Evolutionary conservation across 2,797 vertebrate species (phyloP), one percentile per base, ranked within the genome.

Genomic region (Anguilla obscura): DNA sequence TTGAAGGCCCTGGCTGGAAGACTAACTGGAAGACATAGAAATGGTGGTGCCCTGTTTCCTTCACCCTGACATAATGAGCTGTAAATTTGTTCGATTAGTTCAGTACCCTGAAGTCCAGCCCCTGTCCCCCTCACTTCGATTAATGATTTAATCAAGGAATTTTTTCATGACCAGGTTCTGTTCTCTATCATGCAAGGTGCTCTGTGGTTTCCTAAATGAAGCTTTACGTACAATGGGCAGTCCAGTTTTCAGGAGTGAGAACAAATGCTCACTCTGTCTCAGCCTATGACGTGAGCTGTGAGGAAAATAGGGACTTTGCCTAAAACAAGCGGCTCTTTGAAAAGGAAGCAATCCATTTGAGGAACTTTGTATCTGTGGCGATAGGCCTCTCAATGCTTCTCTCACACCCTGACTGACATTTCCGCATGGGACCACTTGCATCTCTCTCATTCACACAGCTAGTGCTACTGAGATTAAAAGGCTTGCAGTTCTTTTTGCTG

Each of bases 291-390:
- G 7, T n/a, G 27, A 84, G 40, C 52, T 60, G 45, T 85, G 63
- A 33, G 48, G 60, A 84, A 85, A 45, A 84, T 69, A 24, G 27
- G 7, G 9, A 69, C 40, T 14, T 27, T 54, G 84, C 63, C 33
- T 83, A n/a, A 50, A 85, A 88, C 87, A 88, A 82, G 84, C 21
- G 83, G 66, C 48, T 45, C 63, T 74, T 88, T 88, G 82, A 76
- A 56, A 85, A 30, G 27, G 30, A 48, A 74, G 48, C 83, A 88
- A 33, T 88, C 82, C 9, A 85, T 88, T 50, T 36, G 63, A 84
- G 48, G 87, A 69, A 82, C 50, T 69, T 56, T 9, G 48, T 85
- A 21, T 85, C 63, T 74, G 27, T 85, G 40, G 58, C 36, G 27
- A 83, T 60, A 27, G 36, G 60, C 36, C 86, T 48, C 76, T 60